Percentiles rank a stretch among this genome's conserved stretches.
Conservation (phyloP, 2,888 invertebrate genomes). For the Frankliniella fusca region DNA sequence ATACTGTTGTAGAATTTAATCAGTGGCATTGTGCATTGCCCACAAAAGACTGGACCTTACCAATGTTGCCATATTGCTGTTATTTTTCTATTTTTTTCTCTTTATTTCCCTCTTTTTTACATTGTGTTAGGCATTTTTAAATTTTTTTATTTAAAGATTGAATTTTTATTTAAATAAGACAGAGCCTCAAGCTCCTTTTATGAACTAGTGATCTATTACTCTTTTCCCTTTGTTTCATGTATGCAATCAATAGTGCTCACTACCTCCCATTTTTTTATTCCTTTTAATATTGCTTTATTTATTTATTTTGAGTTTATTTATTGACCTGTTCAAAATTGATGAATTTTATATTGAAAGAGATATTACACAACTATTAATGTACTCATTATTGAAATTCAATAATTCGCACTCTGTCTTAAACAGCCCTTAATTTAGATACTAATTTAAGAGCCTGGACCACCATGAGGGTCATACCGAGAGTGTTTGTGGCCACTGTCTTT, state of each 20-base stretch:
- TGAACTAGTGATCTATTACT: neutral
- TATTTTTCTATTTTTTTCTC: constrained; percentile 8
- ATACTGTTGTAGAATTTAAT: constrained; percentile 3
- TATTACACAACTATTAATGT: neutral
- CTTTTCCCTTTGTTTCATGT: neutral
- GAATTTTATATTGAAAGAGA: constrained; percentile 10
- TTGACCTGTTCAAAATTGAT: neutral
- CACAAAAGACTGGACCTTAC: constrained; percentile 9
- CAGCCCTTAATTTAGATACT: neutral
- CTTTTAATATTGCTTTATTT: neutral
- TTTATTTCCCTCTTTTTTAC: neutral
- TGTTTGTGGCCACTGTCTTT: neutral
- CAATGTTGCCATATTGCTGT: constrained; percentile 22
- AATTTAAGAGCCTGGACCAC: neutral
- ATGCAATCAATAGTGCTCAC: neutral
- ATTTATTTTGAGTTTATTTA: neutral
- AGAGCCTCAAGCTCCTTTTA: neutral
- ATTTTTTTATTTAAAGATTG: neutral
- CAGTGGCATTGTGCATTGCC: neutral
- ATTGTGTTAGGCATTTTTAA: neutral
- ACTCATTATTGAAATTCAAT: neutral
- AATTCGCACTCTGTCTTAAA: neutral
- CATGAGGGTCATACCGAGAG: neutral
- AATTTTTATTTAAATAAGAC: neutral
- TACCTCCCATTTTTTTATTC: neutral